phyloP scores from a whole-genome alignment of 2,797 vertebrate species.

The Manis javanica region DNA sequence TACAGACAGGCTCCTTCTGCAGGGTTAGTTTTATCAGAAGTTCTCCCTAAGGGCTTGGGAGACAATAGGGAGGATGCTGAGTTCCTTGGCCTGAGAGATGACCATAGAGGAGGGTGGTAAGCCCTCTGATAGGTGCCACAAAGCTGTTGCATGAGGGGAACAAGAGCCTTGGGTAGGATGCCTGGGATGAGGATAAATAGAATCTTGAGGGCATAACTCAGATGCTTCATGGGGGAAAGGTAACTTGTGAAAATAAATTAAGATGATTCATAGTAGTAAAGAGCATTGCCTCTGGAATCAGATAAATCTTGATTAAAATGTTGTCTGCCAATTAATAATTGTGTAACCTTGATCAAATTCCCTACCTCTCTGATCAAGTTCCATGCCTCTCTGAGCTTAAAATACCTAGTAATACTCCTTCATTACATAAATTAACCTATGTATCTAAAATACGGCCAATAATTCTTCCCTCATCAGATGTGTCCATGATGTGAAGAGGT shows the following conservation, averaged over 20 bases:
- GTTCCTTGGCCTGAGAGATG: neutral
- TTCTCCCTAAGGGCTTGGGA: neutral
- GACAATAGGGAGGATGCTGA: neutral
- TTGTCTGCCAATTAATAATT: constrained; percentile 1
- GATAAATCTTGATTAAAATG: constrained; percentile 14
- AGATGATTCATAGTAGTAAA: neutral
- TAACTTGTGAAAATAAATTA: neutral
- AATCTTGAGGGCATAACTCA: neutral
- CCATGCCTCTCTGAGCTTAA: neutral
- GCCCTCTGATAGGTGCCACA: neutral
- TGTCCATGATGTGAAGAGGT: neutral
- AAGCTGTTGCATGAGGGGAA: neutral
- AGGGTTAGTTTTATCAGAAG: neutral
- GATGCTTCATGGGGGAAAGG: neutral
- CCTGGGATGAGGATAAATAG: neutral
- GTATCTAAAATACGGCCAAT: neutral
- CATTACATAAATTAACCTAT: neutral
- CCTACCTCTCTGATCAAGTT: neutral
- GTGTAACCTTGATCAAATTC: neutral
- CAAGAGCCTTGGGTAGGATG: neutral
- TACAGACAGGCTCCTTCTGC: neutral
- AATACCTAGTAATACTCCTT: neutral
- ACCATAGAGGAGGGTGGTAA: neutral
- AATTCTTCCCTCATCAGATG: neutral
- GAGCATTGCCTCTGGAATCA: neutral